Percentiles rank a stretch among this genome's conserved stretches.
These are phyloP conservation scores for Aplidium turbinatum DNA, from an alignment of 23 tunicate species.

Conservation along the genomic window DNA sequence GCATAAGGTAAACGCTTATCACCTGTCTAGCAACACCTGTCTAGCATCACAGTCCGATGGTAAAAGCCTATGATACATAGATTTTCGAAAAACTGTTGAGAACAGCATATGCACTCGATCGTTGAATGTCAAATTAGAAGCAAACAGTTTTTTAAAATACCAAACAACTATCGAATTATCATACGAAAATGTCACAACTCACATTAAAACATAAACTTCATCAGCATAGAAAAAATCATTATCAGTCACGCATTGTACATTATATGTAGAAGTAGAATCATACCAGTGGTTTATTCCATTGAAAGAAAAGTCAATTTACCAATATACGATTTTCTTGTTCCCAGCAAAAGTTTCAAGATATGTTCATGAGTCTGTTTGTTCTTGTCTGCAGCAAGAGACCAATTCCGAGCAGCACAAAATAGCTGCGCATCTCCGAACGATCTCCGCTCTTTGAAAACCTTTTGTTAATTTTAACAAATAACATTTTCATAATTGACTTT, in stretches of 20 bases:
- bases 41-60: no score
- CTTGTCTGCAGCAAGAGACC: slow-evolving; percentile 79
- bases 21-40: no score
- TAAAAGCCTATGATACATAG: no score
- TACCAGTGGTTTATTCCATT: background rate
- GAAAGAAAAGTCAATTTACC: slow-evolving; percentile 26
- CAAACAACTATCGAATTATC: no score
- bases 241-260: no score
- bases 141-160: no score
- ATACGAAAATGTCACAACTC: no score
- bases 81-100: no score
- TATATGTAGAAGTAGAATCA: no score
- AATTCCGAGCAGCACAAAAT: slow-evolving; percentile 64
- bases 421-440: slow-evolving; percentile 40
- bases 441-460: background rate
- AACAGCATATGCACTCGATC: background rate
- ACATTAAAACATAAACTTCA: background rate
- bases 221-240: background rate
- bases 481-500: background rate
- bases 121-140: background rate
- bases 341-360: slow-evolving; percentile 15
- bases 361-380: slow-evolving; percentile 30
- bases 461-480: background rate
- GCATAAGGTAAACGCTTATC: background rate
- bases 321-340: slow-evolving; percentile 20